These are phyloP conservation scores for Galerucella nymphaeae DNA, from an alignment of 2,888 invertebrate genomes.

Conservation along the genomic window DNA sequence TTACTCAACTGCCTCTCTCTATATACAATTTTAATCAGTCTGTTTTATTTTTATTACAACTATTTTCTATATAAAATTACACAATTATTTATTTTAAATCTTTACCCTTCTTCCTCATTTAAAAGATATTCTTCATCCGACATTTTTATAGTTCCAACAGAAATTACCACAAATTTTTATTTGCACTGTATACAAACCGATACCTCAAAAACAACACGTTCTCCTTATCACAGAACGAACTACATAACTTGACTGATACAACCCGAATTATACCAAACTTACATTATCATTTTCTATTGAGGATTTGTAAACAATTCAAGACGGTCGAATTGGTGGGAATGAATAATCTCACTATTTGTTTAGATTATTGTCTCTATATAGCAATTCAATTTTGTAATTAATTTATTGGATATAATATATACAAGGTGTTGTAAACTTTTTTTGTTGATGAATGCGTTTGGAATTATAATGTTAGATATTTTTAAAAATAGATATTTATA, in stretches of 20 bases:
- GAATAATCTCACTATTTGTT: too few species aligned
- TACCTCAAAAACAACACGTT: background rate
- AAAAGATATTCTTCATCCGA: constrained; percentile 5
- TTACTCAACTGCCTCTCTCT: too few species aligned
- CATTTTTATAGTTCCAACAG: background rate
- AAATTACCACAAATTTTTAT: background rate
- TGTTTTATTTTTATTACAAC: too few species aligned
- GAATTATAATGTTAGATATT: background rate
- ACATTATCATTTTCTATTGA: background rate
- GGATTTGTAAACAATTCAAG: background rate
- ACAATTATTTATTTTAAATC: too few species aligned
- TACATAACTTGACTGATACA: background rate
- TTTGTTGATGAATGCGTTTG: too few species aligned
- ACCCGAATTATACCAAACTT: background rate
- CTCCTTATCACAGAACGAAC: background rate
- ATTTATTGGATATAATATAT: too few species aligned
- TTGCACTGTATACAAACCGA: background rate
- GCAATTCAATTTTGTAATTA: too few species aligned
- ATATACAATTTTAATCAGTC: too few species aligned
- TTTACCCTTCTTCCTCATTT: background rate
- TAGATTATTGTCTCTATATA: too few species aligned
- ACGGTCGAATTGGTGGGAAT: too few species aligned
- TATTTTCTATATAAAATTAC: too few species aligned
- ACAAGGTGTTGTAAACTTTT: too few species aligned
- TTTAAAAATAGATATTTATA: background rate